Base-by-base conservation (phyloP, 2,797 vertebrate genomes). In the Neosilurus hyrtlii region DNA sequence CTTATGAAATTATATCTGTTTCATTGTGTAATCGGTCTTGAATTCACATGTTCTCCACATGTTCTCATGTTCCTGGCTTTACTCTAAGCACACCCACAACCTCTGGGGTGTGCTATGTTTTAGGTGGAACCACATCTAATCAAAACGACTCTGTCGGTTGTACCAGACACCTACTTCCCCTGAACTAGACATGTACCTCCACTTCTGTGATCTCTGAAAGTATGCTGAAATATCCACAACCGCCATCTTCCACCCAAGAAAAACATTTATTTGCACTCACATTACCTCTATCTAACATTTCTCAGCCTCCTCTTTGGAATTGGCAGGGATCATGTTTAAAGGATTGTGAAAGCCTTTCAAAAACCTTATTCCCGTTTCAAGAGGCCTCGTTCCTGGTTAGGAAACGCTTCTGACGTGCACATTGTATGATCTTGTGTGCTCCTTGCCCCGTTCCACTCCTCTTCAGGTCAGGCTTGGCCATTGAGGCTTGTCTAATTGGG, bases 401-500 rank as follows among this genome's bases (percentile, higher is more conserved):
- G 59, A 16, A 79, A 67, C 9, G 49, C 51, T 79, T 68, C 22
- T 22, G 65, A 80, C 65, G 37, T 43, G 7, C 14, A 86, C 89
- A 90, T 90, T 37, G 57, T 52, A 73, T 57, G 63, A 66, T 75
- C 43, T 89, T 91, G 90, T 91, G 90, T 88, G 82, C 61, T 52
- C 35, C 6, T 37, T 20, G 65, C 78, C n/a, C 61, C 76, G 70
- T 67, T 82, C 59, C 59, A 79, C 81, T 86, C 70, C 82, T 80
- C 85, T 51, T 49, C 79, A 85, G 88, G 89, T 61, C 62, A 83
- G 86, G 83, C 89, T 89, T 77, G 89, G 88, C 87, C 88, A 91
- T 83, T 87, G 90, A 93, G 89, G 90, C 91, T 92, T 92, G 90
- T 92, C 93, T 94, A 94, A 95, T 93, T 93, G 90, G 92, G 90